Base-by-base conservation (phyloP, 2,113 vertebrate genomes). In the Anser cygnoides region DNA sequence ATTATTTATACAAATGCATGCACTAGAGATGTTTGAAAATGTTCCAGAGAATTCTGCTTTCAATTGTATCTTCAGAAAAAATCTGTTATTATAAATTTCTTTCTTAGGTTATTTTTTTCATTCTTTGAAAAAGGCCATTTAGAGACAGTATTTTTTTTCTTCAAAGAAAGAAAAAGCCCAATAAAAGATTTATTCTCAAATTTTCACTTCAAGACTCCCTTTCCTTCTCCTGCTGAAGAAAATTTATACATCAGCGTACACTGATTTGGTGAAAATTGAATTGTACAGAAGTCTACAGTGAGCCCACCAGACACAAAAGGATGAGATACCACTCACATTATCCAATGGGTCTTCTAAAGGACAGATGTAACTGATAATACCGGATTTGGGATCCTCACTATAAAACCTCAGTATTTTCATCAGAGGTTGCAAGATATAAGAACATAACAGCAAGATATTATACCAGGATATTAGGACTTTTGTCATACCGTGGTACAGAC, bases 1-100 rank as follows among this genome's bases (percentile, higher is more conserved):
- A 82, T 87, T 94, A 84, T 92, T 95, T 93, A 89, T 70, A 82
- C 21, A 54, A 78, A 54, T 13, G 19, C 28, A 74, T 35, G 65
- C 43, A 50, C 63, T 46, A 67, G 61, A 80, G 33, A 31, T 62
- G 17, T 63, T 87, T 62, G 58, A 93, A 89, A 92, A 65, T n/a
- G 52, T 8, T 86, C 49, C 61, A 94, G 81, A 52, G 0, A 0
- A 58, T 19, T 65, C 66, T 28, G 25, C 25, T 79, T 81, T 81
- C 35, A n/a, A 33, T 33, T 75, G 26, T 67, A 90, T 74, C 68
- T 84, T 87, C 33, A 68, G 57, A 87, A 89, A 89, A 87, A 87
- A 50, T n/a, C 18, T 50, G 58, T 74, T 66, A 68, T 55, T 49
- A 41, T 37, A 82, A 68, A 26, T 67, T 54, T 49, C 13, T 49